A percentile compares a stretch with the other conserved stretches of the same genome.
Evolutionary conservation across 1,140 invertebrate genomes (phyloP).

Genomic region (Dendrolimus kikuchii): DNA sequence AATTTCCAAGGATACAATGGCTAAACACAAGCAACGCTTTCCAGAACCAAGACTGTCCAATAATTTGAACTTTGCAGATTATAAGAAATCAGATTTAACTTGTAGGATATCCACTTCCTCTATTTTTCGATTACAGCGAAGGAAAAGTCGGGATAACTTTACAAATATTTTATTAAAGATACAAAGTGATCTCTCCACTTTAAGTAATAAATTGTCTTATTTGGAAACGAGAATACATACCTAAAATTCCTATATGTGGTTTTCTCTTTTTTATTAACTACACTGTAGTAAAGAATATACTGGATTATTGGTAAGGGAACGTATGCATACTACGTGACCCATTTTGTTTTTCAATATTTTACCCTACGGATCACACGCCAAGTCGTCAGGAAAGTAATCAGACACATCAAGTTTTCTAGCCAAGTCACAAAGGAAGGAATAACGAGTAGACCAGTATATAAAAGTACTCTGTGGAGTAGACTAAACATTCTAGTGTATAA

Average conservation of each 20-base stretch:
- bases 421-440: too few species aligned
- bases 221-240: constrained; percentile 43
- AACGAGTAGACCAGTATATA: too few species aligned
- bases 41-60: constrained; percentile 14
- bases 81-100: constrained; percentile 37
- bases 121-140: constrained; percentile 36
- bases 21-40: constrained; percentile 13
- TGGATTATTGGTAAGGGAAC: too few species aligned
- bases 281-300: too few species aligned
- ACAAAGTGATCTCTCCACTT: constrained; percentile 44
- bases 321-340: too few species aligned
- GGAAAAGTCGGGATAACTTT: constrained; percentile 50
- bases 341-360: too few species aligned
- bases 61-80: constrained; percentile 27
- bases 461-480: too few species aligned
- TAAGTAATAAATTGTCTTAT: constrained; percentile 46
- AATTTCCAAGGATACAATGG: constrained; percentile 19
- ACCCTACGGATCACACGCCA: too few species aligned
- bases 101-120: constrained; percentile 43
- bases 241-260: constrained; percentile 1
- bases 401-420: too few species aligned
- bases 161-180: constrained; percentile 51
- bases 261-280: too few species aligned
- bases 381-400: too few species aligned
- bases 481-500: too few species aligned